Conservation (phyloP, 2,113 vertebrate species). For the Sebastes schlegelii region DNA sequence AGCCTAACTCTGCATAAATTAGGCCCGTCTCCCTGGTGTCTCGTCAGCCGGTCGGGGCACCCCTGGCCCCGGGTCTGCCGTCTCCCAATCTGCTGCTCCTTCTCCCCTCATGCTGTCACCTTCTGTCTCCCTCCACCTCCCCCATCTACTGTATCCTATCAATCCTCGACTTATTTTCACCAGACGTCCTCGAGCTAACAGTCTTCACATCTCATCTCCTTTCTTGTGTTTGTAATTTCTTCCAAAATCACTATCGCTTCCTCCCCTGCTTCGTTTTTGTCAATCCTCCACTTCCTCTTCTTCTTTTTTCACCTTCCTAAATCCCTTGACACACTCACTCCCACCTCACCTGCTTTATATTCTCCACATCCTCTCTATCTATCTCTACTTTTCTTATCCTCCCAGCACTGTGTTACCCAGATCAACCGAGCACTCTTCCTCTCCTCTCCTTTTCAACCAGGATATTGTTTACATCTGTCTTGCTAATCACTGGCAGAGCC, state of each 20-base stretch:
- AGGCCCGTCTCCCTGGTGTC: constrained; percentile 74
- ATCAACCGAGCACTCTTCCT: constrained; percentile 43
- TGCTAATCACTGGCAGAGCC: constrained; percentile 77
- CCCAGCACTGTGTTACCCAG: constrained; percentile 41
- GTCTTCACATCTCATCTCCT: constrained; percentile 21
- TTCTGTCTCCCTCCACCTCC: constrained; percentile 58
- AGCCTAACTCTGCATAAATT: constrained; percentile 82
- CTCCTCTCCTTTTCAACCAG: constrained; percentile 49
- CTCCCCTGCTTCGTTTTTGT: constrained; percentile 17
- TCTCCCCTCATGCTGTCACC: constrained; percentile 63
- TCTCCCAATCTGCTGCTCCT: constrained; percentile 71
- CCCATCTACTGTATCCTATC: constrained; percentile 61
- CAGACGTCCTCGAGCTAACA: not conserved
- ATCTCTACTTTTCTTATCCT: constrained; percentile 50
- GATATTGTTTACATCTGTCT: constrained; percentile 82
- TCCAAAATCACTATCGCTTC: constrained; percentile 21
- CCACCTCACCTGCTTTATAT: constrained; percentile 62
- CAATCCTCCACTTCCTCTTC: constrained; percentile 38
- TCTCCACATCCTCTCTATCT: constrained; percentile 52
- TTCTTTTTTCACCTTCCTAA: not conserved
- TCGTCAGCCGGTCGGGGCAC: constrained; percentile 70
- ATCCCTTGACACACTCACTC: constrained; percentile 48
- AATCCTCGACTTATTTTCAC: constrained; percentile 1
- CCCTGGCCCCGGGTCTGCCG: constrained; percentile 53
- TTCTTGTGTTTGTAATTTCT: constrained; percentile 9